Base-by-base conservation (phyloP, 2,888 invertebrate genomes). In the Perithous albicinctus region DNA sequence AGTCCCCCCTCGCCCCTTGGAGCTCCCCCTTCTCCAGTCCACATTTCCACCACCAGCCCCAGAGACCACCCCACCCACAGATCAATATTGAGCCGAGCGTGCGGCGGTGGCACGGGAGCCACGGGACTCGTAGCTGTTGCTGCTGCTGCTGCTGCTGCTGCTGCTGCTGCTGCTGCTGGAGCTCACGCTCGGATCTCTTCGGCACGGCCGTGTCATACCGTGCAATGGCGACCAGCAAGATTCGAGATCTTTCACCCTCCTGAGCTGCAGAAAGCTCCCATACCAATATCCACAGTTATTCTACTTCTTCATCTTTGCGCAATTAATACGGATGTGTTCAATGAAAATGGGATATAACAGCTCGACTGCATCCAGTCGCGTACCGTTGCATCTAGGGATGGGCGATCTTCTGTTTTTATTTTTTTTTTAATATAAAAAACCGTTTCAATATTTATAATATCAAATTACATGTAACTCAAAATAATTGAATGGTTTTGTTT, bases 31-130 rank as follows among this genome's bases (percentile, higher is more conserved):
- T 41, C 12, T 70, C 38, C 32, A 2, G 1, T 8, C 8, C 46
- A 23, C 20, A 2, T 20, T 23, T 15, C 70, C 56, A 54, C 77
- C 74, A 64, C 64, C 78, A 73, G 32, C 80, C 75, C 20, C 73
- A 78, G 83, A 85, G 84, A 81, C 86, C 86, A 86, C 86, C 89
- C 77, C 85, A 70, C 84, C 85, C 88, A 89, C 92, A 90, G 92
- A 92, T 92, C 92, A 92, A 92, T 92, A 92, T 92, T 92, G 89
- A 91, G 85, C 89, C 89, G 89, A 89, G 87, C 86, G 85, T 88
- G 87, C 88, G 89, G 89, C 88, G 86, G 88, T 87, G 87, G 74
- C 70, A 82, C 76, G 70, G 77, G 72, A 63, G 87, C 70, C 70
- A 82, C 76, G 70, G 77, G 72, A 63, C 72, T 78, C 51, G 67